These are phyloP conservation scores for Carapus acus DNA, from an alignment of 2,797 vertebrate species.

Conservation along the genomic window DNA sequence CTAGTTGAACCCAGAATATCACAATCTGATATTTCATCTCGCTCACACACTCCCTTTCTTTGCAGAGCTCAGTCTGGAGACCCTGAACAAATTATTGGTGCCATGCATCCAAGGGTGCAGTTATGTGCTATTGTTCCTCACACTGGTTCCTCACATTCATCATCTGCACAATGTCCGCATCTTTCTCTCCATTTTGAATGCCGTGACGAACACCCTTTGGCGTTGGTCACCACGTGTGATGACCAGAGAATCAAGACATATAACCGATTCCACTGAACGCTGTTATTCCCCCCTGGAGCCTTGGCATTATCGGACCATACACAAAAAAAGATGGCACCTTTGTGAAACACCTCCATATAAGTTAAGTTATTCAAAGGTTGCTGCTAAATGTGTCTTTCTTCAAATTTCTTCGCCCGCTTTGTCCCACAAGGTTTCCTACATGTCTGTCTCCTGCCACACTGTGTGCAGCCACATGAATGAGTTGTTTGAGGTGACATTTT, in stretches of 20 bases:
- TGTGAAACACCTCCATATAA: constrained; percentile 11
- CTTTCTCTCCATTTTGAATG: constrained; percentile 51
- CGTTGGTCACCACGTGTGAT: constrained; percentile 60
- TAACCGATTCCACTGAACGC: constrained; percentile 35
- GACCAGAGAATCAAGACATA: constrained; percentile 13
- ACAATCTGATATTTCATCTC: not conserved
- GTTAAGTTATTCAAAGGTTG: not conserved
- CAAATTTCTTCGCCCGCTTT: constrained; percentile 7
- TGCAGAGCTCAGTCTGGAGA: constrained; percentile 47
- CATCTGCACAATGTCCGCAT: not conserved
- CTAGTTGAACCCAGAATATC: no score
- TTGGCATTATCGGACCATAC: constrained; percentile 5
- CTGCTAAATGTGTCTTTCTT: constrained; percentile 8
- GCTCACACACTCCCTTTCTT: constrained; percentile 3
- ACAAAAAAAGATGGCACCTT: constrained; percentile 27
- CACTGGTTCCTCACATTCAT: constrained; percentile 22
- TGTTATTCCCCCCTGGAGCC: constrained; percentile 38
- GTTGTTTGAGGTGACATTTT: constrained; percentile 9
- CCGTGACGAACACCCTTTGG: constrained; percentile 44
- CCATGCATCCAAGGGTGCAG: constrained; percentile 55
- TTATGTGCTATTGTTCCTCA: constrained; percentile 68
- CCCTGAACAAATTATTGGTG: constrained; percentile 45
- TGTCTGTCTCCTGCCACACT: no score
- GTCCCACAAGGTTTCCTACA: no score
- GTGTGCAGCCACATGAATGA: constrained; percentile 7